Base-by-base conservation (phyloP, 2,113 vertebrate species). In the Naja naja region DNA sequence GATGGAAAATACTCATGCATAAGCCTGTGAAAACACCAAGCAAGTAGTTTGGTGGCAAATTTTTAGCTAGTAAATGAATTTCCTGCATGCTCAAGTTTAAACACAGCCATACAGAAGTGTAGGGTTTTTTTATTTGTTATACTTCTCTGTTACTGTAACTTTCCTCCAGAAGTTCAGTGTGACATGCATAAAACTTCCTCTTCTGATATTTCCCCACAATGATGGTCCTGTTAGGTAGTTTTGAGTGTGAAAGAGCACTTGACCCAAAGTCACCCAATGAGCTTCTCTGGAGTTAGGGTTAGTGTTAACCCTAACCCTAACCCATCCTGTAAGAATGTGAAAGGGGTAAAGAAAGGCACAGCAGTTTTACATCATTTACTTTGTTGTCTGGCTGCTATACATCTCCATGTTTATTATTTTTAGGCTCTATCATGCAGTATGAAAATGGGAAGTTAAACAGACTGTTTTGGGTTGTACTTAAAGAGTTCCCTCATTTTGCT, bases 61-160 rank as follows among this genome's bases (percentile, higher is more conserved):
- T 5, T 81, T 23, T 81, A 69, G n/a, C n/a, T 16, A 34, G 20
- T 81, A 54, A 54, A 18, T 55, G n/a, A 34, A 54, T 90, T 53
- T 43, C 1, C 3, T 74, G 53, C 30, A 53, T 23, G 20, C 9
- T 22, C 47, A 60, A n/a, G 4, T 22, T 34, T 74, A 90, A 90
- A 92, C 92, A 25, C 52, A 64, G 86, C 52, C 43, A 88, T 87
- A 91, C n/a, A 85, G 87, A 94, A 91, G 16, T 53, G 93, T 95
- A 53, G 74, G 47, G 27, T 25, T 81, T 39, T 11, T 39, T 20
- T 81, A 81, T 81, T 34, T 20, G 6, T 39, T 43, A 81, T 18
- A 9, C 7, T 39, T 81, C 34, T 81, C 16, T 81, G 7, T 39
- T 81, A 3, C 49, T 12, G 49, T 52, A 81, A 8, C 18, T 81